Conservation (phyloP, 2,113 vertebrate species). For the Panthera uncia region DNA sequence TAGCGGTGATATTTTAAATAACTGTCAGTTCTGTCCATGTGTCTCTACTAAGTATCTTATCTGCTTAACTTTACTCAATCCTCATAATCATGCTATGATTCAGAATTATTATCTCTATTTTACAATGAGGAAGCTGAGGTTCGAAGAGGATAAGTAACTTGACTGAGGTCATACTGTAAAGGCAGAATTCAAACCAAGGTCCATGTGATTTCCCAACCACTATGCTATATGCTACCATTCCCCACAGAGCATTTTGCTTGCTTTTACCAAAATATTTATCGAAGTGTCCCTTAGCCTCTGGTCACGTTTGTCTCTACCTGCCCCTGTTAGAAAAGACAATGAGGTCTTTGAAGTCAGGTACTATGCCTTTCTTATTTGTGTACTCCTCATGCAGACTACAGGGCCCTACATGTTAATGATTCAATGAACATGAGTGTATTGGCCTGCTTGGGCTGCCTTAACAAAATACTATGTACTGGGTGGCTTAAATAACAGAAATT, state of each 20-base stretch:
- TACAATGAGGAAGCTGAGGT: not conserved
- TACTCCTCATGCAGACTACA: not conserved
- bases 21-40: not conserved
- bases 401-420: not conserved
- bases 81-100: not conserved
- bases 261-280: not conserved
- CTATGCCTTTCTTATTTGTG: not conserved
- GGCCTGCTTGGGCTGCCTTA: not conserved
- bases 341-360: not conserved
- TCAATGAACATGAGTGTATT: not conserved
- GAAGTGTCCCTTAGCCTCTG: not conserved
- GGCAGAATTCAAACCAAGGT: not conserved
- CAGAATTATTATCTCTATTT: not conserved
- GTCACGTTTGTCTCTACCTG: not conserved
- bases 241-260: not conserved
- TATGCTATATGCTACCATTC: not conserved
- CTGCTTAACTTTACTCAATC: not conserved
- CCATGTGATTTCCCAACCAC: not conserved
- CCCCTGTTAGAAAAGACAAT: not conserved
- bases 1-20: not conserved
- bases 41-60: not conserved
- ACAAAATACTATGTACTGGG: not conserved
- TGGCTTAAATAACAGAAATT: not conserved
- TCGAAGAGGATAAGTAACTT: not conserved
- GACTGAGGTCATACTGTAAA: not conserved